These are phyloP conservation scores for Vulpes ferrilata DNA, from an alignment of 2,113 vertebrate genomes.

Conservation along the genomic window DNA sequence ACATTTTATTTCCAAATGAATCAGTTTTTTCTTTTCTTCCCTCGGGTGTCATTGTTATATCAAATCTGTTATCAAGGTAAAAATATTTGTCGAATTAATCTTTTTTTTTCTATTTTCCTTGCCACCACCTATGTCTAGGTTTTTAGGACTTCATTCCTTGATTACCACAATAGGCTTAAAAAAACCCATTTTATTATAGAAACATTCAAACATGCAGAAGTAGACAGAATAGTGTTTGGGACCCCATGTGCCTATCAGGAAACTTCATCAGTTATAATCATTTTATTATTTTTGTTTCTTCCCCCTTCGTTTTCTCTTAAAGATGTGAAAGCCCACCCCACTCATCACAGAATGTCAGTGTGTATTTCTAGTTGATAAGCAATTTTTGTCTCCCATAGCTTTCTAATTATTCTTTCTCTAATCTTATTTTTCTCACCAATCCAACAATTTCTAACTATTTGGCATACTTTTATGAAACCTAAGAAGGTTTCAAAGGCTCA, in stretches of 20 bases:
- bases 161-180: background rate
- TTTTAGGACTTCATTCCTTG: background rate
- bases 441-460: background rate
- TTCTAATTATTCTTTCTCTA: slow-evolving; percentile 22
- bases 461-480: background rate
- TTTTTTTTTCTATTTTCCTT: background rate
- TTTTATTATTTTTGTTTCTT: slow-evolving; percentile 4
- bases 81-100: slow-evolving; percentile 20
- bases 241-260: background rate
- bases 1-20: slow-evolving; percentile 14
- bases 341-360: background rate
- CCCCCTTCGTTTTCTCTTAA: background rate
- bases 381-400: background rate
- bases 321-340: background rate
- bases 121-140: background rate
- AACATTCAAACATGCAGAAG: background rate
- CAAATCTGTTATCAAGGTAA: slow-evolving; percentile 10
- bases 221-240: background rate
- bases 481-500: background rate
- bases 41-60: background rate
- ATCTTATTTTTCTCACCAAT: slow-evolving; percentile 11
- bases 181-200: background rate
- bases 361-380: background rate
- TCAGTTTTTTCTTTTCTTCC: background rate
- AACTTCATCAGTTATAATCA: background rate